Evolutionary conservation across 2,888 invertebrate species (phyloP).

Genomic region (Griposia aprilina): DNA sequence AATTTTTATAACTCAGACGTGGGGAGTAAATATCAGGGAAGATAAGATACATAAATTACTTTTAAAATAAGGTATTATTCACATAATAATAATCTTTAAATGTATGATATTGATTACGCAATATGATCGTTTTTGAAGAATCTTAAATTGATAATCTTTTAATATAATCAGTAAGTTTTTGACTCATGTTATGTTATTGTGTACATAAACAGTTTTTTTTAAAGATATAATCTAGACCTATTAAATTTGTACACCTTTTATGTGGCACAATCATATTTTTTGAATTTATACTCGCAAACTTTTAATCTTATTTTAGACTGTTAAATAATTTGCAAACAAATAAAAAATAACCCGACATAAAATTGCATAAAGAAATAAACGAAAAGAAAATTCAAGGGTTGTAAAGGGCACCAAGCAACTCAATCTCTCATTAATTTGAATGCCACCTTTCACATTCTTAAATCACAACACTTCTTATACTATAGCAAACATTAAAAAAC

Average conservation of each 20-base stretch:
- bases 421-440: background rate
- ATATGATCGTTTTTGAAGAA: constrained; percentile 1
- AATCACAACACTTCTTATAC: background rate
- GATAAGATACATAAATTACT: too few species aligned
- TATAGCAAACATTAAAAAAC: background rate
- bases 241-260: background rate
- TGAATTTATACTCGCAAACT: background rate
- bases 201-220: constrained; percentile 8
- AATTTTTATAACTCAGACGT: background rate
- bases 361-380: background rate
- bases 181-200: background rate
- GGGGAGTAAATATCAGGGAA: background rate
- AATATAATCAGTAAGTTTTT: constrained; percentile 6
- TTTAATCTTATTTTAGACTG: background rate
- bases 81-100: background rate
- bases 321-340: background rate
- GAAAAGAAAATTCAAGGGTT: background rate
- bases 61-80: background rate
- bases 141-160: constrained; percentile 19
- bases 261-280: background rate
- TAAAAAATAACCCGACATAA: background rate
- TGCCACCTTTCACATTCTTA: background rate
- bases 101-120: background rate
- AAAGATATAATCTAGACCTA: background rate
- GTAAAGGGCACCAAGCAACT: background rate